These are phyloP conservation scores for Bombus soroeensis DNA, from an alignment of 1,140 invertebrate genomes.

Conservation along the genomic window DNA sequence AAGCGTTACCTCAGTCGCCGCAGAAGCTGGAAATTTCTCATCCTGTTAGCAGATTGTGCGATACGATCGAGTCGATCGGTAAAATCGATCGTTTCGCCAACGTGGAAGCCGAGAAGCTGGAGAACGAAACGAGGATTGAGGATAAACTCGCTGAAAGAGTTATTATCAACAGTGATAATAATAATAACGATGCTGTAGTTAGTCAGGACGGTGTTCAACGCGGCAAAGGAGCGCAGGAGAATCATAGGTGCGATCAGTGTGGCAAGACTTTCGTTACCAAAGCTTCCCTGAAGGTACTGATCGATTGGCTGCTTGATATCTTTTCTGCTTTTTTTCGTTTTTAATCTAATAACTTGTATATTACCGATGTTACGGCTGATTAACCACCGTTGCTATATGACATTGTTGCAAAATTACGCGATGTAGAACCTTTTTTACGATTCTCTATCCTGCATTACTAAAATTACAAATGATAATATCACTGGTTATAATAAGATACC, in stretches of 20 bases:
- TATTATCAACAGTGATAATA: constrained; percentile 65
- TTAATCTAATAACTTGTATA: background rate
- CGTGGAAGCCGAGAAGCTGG: constrained; percentile 5
- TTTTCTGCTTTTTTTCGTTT: background rate
- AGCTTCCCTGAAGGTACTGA: constrained; percentile 80
- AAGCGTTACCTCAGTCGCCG: background rate
- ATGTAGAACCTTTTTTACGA: background rate
- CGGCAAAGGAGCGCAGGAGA: constrained; percentile 56
- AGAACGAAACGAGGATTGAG: constrained; percentile 21
- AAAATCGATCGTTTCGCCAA: constrained; percentile 24
- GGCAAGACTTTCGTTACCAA: constrained; percentile 81
- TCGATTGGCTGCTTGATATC: background rate
- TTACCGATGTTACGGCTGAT: background rate
- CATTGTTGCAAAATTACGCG: background rate
- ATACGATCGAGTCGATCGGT: constrained; percentile 53
- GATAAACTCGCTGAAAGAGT: constrained; percentile 35
- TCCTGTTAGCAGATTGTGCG: constrained; percentile 74
- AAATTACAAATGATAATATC: background rate
- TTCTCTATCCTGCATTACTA: background rate
- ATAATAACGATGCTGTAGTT: constrained; percentile 67
- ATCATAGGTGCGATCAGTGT: constrained; percentile 79
- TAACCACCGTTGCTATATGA: background rate
- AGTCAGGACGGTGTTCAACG: constrained; percentile 35
- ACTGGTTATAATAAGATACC: background rate
- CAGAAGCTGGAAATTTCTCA: constrained; percentile 71